Percentiles rank a stretch among this genome's conserved stretches.
phyloP scores from a whole-genome alignment of 2,113 vertebrate species.

The Clarias batrachus region DNA sequence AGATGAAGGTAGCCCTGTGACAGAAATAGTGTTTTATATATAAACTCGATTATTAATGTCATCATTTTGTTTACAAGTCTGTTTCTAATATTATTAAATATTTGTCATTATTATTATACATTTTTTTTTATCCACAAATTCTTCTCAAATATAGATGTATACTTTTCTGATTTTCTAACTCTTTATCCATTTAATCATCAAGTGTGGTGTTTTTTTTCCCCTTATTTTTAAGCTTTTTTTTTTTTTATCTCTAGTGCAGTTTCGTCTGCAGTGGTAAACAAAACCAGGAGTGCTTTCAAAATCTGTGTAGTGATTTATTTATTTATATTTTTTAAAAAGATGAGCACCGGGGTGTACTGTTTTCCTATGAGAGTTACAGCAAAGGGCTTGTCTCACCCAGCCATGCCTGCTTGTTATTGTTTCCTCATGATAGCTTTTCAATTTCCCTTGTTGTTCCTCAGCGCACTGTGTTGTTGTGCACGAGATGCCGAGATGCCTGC shows the following conservation, averaged over 20 bases:
- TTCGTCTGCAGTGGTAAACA: slow-evolving; percentile 9
- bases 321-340: neutral
- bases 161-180: neutral
- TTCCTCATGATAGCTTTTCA: slow-evolving; percentile 3
- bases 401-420: neutral
- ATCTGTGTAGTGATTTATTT: neutral
- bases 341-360: neutral
- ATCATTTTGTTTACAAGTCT: neutral
- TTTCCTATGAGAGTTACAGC: neutral
- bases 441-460: neutral
- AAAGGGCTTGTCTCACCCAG: neutral
- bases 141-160: neutral
- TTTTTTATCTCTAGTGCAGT: neutral
- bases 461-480: neutral
- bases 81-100: neutral
- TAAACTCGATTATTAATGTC: neutral
- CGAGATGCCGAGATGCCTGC: neutral
- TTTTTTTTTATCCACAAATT: neutral
- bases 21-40: neutral
- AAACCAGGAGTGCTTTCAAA: neutral
- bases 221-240: neutral
- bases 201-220: neutral
- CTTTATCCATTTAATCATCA: neutral
- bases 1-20: neutral
- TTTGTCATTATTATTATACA: neutral